These are phyloP conservation scores for Griposia aprilina DNA, from an alignment of 2,888 invertebrate genomes.

Conservation along the genomic window DNA sequence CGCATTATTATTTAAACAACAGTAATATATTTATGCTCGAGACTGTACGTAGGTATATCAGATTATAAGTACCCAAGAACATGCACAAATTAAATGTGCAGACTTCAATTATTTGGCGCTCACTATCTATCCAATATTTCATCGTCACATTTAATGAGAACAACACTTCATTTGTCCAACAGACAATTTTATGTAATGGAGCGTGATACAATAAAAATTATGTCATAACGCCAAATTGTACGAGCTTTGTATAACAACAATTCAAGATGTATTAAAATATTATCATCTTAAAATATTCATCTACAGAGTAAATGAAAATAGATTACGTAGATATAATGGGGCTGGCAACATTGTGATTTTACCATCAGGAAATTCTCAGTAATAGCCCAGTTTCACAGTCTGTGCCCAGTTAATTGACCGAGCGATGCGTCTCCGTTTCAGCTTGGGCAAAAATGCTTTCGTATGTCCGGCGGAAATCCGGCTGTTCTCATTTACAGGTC, in stretches of 20 bases:
- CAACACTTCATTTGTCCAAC: slow-evolving; percentile 36
- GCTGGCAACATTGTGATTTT: not conserved
- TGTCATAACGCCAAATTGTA: slow-evolving; percentile 23
- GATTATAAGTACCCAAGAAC: not conserved
- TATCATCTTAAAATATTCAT: too few species aligned
- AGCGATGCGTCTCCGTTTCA: too few species aligned
- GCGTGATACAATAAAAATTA: slow-evolving; percentile 25
- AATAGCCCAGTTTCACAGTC: not conserved
- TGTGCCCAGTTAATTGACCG: not conserved
- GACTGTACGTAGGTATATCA: not conserved
- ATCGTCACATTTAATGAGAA: slow-evolving; percentile 46
- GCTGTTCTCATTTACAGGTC: too few species aligned
- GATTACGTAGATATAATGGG: not conserved
- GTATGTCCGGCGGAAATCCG: too few species aligned
- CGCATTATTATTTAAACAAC: too few species aligned
- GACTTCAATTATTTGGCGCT: slow-evolving; percentile 48
- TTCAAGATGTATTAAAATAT: not conserved
- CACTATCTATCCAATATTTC: slow-evolving; percentile 24
- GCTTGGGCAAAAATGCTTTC: too few species aligned
- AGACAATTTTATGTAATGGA: slow-evolving; percentile 26
- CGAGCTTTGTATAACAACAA: slow-evolving; percentile 12
- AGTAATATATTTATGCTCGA: not conserved
- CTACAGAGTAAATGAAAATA: slow-evolving; percentile 11
- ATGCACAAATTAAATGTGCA: slow-evolving; percentile 22
- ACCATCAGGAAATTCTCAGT: not conserved